Evolutionary conservation across 2,888 invertebrate species (phyloP).

Genomic region (Athripsodes cinereus): DNA sequence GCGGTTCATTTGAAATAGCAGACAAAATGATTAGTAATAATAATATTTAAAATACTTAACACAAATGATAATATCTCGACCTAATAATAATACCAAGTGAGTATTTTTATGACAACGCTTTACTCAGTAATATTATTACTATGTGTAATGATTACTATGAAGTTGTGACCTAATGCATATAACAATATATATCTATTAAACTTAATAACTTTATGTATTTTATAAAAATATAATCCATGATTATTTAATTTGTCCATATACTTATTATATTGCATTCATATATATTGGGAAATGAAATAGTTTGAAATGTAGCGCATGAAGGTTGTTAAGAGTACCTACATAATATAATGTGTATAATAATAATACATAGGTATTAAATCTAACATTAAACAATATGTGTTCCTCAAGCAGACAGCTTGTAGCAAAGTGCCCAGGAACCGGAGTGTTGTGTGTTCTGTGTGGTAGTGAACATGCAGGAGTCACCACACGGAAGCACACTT

Average conservation of each 20-base stretch:
- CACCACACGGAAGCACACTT: not conserved
- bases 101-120: constrained; percentile 10
- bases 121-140: no score
- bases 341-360: not conserved
- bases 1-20: not conserved
- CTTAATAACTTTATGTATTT: not conserved
- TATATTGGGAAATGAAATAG: not conserved
- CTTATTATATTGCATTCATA: constrained; percentile 6
- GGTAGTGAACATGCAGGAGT: not conserved
- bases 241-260: constrained; percentile 4
- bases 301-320: not conserved
- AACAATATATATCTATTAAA: not conserved
- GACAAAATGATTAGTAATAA: not conserved
- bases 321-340: not conserved
- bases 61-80: not conserved
- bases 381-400: not conserved
- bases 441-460: not conserved
- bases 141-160: not conserved
- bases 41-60: no score
- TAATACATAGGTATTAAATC: not conserved
- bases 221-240: constrained; percentile 1
- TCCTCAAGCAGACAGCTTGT: not conserved
- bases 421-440: not conserved
- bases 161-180: constrained; percentile 12
- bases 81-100: not conserved